These are phyloP conservation scores for Xestoiulus laeticollis DNA, from an alignment of 2,888 invertebrate genomes.

Conservation along the genomic window DNA sequence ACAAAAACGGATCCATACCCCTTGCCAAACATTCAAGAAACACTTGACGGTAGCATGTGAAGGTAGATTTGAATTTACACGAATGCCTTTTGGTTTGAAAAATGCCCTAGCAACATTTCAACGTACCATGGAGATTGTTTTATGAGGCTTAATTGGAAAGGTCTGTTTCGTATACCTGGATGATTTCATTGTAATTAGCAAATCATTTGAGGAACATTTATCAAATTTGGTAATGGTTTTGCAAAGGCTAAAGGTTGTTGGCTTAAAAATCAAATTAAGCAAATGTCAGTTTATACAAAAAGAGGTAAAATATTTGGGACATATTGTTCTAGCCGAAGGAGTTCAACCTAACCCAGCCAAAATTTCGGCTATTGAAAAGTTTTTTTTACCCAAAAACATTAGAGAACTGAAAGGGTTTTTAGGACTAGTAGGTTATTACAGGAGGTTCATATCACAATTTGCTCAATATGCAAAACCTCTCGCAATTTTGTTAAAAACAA, in stretches of 20 bases:
- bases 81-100: neutral
- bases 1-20: too few relatives aligned
- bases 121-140: neutral
- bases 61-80: neutral
- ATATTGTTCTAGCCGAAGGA: neutral
- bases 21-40: too few relatives aligned
- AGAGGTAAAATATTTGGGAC: neutral
- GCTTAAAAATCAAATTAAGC: neutral
- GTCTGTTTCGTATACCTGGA: neutral
- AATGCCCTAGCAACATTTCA: slow-evolving; percentile 7
- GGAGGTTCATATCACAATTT: neutral
- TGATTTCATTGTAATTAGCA: neutral
- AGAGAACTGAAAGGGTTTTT: neutral
- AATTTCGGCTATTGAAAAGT: neutral
- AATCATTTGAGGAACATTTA: slow-evolving; percentile 6
- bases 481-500: too few relatives aligned
- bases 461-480: neutral
- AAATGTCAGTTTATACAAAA: neutral
- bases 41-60: neutral
- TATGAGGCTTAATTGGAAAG: neutral
- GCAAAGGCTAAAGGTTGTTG: neutral
- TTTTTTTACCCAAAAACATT: neutral
- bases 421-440: neutral
- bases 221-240: slow-evolving; percentile 10
- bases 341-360: neutral